These are phyloP conservation scores for Torymus aiolomorphi DNA, from an alignment of 2,888 invertebrate genomes.

Conservation along the genomic window DNA sequence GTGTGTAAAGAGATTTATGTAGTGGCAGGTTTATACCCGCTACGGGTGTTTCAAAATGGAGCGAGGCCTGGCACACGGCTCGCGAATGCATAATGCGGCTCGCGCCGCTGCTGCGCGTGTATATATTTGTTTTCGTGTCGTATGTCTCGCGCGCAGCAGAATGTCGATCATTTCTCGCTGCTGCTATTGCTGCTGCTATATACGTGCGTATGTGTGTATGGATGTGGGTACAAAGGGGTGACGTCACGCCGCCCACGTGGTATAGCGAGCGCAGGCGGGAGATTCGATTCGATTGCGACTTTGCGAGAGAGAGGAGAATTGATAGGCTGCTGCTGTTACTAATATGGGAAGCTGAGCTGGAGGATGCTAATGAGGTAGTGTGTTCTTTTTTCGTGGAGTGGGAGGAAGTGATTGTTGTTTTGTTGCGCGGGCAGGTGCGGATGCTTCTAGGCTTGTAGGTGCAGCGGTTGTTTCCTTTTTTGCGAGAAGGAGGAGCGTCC, in stretches of 20 bases:
- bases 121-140: conserved; percentile 8
- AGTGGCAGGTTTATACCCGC: too few species aligned
- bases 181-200: not conserved
- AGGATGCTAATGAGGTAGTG: not conserved
- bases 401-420: too few species aligned
- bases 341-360: conserved; percentile 7
- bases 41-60: conserved; percentile 13
- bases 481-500: too few species aligned
- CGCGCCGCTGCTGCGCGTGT: not conserved
- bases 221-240: conserved; percentile 5
- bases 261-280: conserved; percentile 25
- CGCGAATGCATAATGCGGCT: conserved; percentile 15
- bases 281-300: conserved; percentile 40
- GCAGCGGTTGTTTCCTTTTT: too few species aligned
- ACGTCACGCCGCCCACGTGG: conserved; percentile 52
- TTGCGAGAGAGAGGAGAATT: not conserved
- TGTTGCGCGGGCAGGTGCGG: too few species aligned
- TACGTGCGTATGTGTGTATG: conserved; percentile 13
- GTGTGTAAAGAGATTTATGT: too few species aligned
- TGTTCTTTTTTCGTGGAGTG: not conserved
- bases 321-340: not conserved
- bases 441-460: too few species aligned
- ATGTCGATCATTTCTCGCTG: not conserved
- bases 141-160: not conserved
- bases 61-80: conserved; percentile 34